Conservation (phyloP, 2,113 vertebrate genomes). For the Labrus mixtus region DNA sequence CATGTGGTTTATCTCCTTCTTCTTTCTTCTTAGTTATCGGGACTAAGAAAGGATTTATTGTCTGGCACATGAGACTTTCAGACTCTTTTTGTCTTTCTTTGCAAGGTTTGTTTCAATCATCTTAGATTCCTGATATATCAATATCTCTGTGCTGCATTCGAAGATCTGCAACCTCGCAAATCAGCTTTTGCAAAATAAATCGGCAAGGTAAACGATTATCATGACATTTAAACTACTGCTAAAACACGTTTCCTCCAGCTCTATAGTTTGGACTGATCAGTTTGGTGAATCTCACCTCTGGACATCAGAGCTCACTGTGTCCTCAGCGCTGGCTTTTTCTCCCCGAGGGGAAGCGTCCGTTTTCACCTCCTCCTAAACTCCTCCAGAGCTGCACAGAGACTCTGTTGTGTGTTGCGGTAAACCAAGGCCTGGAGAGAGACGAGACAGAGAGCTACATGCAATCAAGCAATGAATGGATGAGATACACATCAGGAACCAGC, state of each 20-base stretch:
- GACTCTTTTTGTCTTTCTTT: neutral
- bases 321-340: slow-evolving; percentile 27
- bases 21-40: neutral
- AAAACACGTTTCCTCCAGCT: neutral
- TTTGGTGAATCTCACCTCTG: slow-evolving; percentile 26
- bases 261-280: neutral
- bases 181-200: too few species aligned
- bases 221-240: too few species aligned
- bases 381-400: slow-evolving; percentile 65
- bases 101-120: neutral
- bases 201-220: too few species aligned
- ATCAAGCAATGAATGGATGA: too few species aligned
- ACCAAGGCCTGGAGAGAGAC: slow-evolving; percentile 7
- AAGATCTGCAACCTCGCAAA: too few species aligned
- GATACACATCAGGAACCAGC: too few species aligned
- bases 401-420: slow-evolving; percentile 60
- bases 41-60: neutral
- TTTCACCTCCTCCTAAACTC: slow-evolving; percentile 31
- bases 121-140: neutral
- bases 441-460: neutral
- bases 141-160: too few species aligned
- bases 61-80: neutral
- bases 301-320: slow-evolving; percentile 25
- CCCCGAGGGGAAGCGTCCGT: slow-evolving; percentile 38
- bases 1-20: neutral